A percentile compares a stretch with the other conserved stretches of the same genome.
Conservation (phyloP, 2,113 vertebrate genomes). For the Pseudonaja textilis region DNA sequence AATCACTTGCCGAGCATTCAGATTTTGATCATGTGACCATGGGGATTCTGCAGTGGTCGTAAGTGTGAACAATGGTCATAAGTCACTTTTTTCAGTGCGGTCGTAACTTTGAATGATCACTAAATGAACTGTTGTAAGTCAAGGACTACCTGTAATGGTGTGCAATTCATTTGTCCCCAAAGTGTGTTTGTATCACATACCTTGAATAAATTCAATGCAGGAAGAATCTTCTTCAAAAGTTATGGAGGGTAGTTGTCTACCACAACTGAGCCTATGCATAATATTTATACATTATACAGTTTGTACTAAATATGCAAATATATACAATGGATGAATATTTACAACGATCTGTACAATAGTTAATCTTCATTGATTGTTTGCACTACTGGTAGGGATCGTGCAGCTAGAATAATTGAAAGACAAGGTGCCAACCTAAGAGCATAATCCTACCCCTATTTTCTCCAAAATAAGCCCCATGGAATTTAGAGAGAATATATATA, state of each 20-base stretch:
- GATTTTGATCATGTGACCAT: no score
- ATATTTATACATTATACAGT: background rate
- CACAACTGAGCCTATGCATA: background rate
- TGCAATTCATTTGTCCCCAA: background rate
- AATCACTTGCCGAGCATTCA: no score
- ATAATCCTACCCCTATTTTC: background rate
- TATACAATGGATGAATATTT: background rate
- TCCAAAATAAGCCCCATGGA: background rate
- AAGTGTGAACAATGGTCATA: no score
- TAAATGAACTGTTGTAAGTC: no score
- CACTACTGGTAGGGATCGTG: background rate
- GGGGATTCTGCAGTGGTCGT: no score
- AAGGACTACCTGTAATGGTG: background rate
- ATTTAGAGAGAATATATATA: background rate
- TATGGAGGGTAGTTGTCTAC: background rate
- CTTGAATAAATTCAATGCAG: background rate
- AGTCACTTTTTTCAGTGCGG: no score
- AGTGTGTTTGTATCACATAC: background rate
- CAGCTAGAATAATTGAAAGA: background rate
- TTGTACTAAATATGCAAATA: background rate
- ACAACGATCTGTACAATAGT: background rate
- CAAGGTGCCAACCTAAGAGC: background rate
- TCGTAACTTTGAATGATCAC: no score
- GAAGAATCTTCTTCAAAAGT: background rate
- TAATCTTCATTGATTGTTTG: background rate